Evolutionary conservation across 2,797 vertebrate genomes (phyloP).

Genomic region (Margarornis squamiger): DNA sequence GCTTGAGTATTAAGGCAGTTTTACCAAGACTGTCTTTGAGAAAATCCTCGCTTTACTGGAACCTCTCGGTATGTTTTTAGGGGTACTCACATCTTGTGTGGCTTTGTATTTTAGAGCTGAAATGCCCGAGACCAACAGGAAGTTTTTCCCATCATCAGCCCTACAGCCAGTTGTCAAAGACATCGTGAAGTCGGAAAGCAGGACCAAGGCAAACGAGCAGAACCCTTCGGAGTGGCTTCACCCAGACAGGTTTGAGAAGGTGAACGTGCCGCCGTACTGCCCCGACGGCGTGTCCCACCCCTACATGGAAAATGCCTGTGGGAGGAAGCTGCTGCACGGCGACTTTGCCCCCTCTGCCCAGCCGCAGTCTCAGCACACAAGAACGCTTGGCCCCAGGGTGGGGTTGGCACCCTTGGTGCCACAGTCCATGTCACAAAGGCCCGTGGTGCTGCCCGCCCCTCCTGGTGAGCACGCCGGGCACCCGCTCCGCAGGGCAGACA

Average conservation of each 20-base stretch:
- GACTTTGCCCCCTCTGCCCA: slow-evolving; percentile 12
- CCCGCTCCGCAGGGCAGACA: not conserved
- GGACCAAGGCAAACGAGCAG: slow-evolving; percentile 2
- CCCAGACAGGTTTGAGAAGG: slow-evolving; percentile 49
- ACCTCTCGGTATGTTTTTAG: not conserved
- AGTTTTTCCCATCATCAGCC: slow-evolving; percentile 24
- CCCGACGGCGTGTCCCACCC: not conserved
- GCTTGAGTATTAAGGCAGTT: not conserved
- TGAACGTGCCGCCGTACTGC: not conserved
- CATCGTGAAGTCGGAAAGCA: slow-evolving; percentile 32
- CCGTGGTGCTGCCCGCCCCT: not conserved
- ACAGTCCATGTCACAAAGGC: slow-evolving; percentile 21
- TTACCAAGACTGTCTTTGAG: not conserved
- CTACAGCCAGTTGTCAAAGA: slow-evolving; percentile 59
- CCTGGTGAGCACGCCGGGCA: not conserved
- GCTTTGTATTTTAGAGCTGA: slow-evolving; percentile 57
- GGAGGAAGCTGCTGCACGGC: slow-evolving; percentile 18
- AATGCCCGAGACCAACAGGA: slow-evolving; percentile 50
- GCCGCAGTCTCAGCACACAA: not conserved
- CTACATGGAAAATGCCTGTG: not conserved
- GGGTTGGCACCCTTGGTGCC: not conserved
- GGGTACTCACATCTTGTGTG: not conserved
- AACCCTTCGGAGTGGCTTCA: slow-evolving; percentile 34
- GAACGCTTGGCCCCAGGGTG: not conserved
- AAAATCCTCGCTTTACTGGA: not conserved